Conservation (phyloP, 2,113 vertebrate genomes). For the Boulengeromyrus knoepffleri region DNA sequence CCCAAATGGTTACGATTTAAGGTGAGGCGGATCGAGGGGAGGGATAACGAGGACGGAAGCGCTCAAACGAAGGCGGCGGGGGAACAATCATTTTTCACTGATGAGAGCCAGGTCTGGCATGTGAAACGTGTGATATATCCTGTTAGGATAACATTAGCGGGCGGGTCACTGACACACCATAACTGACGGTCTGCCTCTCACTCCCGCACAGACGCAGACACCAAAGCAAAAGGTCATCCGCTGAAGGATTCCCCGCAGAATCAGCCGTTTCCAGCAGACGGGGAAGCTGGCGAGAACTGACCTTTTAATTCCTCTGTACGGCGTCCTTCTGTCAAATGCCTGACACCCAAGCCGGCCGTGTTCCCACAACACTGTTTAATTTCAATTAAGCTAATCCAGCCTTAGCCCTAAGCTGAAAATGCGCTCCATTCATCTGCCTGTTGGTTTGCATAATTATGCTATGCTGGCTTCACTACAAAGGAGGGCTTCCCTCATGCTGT, state of each 20-base stretch:
- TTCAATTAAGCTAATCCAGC: slow-evolving; percentile 65
- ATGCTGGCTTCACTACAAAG: slow-evolving; percentile 58
- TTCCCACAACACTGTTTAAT: slow-evolving; percentile 70
- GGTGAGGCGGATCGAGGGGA: neutral
- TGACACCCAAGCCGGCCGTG: slow-evolving; percentile 56
- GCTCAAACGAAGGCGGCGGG: neutral
- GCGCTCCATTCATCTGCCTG: slow-evolving; percentile 57
- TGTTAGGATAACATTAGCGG: neutral
- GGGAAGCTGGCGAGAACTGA: neutral
- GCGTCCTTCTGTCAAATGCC: neutral
- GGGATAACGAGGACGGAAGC: neutral
- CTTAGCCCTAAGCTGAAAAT: slow-evolving; percentile 64
- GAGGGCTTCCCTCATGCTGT: slow-evolving; percentile 51
- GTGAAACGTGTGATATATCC: neutral
- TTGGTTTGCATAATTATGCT: slow-evolving; percentile 70
- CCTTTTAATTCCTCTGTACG: neutral
- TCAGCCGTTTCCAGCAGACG: neutral
- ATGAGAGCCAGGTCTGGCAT: neutral
- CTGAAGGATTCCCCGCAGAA: neutral
- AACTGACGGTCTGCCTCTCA: neutral
- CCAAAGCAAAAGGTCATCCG: neutral
- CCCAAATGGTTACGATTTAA: slow-evolving; percentile 1
- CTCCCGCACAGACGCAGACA: neutral
- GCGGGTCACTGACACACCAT: neutral
- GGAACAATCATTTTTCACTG: neutral